phyloP scores from a whole-genome alignment of 2,113 vertebrate genomes.

The Seriola rivoliana region DNA sequence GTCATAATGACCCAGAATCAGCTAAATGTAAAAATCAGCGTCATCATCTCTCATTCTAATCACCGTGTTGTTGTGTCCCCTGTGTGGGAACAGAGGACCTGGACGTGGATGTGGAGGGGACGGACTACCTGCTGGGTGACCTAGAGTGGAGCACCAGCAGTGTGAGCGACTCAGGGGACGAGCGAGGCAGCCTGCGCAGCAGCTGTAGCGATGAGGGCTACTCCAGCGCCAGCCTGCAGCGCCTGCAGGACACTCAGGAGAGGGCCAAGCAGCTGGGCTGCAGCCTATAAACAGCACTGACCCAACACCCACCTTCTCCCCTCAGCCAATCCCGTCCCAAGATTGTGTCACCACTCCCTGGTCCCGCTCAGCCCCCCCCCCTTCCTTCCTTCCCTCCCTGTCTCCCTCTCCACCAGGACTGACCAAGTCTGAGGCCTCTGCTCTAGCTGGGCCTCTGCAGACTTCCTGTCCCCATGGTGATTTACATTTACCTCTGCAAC shows the following conservation, averaged over 20 bases:
- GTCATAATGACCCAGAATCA: background rate
- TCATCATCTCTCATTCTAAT: background rate
- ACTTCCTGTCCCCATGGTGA: conserved; percentile 39
- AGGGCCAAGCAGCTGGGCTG: conserved; percentile 81
- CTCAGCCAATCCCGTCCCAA: conserved; percentile 19
- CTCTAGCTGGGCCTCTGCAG: conserved; percentile 34
- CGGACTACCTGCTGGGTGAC: conserved; percentile 89
- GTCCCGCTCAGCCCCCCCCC: background rate
- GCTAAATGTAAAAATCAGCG: background rate
- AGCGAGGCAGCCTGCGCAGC: conserved; percentile 92
- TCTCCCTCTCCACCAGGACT: conserved; percentile 28
- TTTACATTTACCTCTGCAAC: conserved; percentile 51
- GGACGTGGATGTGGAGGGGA: conserved; percentile 91
- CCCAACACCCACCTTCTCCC: conserved; percentile 33
- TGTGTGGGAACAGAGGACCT: conserved; percentile 86
- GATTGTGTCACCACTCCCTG: conserved; percentile 34
- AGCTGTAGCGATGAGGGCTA: conserved; percentile 96
- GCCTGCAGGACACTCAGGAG: conserved; percentile 85
- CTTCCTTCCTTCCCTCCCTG: background rate
- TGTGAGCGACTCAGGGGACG: conserved; percentile 92
- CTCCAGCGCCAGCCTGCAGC: conserved; percentile 89
- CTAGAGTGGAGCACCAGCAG: conserved; percentile 96
- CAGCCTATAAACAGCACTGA: conserved; percentile 84
- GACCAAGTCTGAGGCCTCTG: conserved; percentile 52
- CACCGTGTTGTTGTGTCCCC: background rate